Percentiles rank a stretch among this genome's conserved stretches.
Conservation (phyloP, 2,888 invertebrate species). For the Xylocampa areola region DNA sequence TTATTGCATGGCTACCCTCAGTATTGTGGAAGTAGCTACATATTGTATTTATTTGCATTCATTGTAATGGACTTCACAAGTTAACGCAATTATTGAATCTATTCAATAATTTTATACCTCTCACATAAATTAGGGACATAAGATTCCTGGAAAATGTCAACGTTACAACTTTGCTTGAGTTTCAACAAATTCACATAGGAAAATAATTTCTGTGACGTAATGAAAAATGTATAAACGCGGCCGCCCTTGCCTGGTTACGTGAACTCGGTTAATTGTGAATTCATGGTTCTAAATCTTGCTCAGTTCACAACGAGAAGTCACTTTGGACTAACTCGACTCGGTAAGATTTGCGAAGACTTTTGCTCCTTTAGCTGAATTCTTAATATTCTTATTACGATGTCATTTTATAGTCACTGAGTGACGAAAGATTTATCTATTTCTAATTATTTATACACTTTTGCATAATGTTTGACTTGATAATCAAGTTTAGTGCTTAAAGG, state of each 20-base stretch:
- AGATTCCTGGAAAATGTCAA: constrained; percentile 1
- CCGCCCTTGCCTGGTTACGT: constrained; percentile 3
- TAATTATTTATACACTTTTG: constrained; percentile 33
- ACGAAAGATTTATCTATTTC: constrained; percentile 12
- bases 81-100: too few relatives aligned
- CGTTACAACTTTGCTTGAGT: neutral
- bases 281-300: constrained; percentile 57
- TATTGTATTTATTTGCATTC: neutral
- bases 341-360: constrained; percentile 49
- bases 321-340: constrained; percentile 44
- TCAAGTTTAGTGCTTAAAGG: constrained; percentile 4
- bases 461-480: constrained; percentile 12
- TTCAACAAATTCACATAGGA: neutral
- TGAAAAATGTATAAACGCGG: constrained; percentile 27
- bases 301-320: constrained; percentile 46
- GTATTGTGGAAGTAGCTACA: too few relatives aligned
- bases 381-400: constrained; percentile 50
- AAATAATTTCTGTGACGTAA: constrained; percentile 10
- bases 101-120: too few relatives aligned
- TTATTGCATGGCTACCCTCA: too few relatives aligned
- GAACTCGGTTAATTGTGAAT: constrained; percentile 57
- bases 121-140: neutral
- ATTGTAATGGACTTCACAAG: too few relatives aligned
- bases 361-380: constrained; percentile 35
- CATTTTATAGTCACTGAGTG: constrained; percentile 36